A percentile compares a stretch with the other conserved stretches of the same genome.
Evolutionary conservation across 2,888 invertebrate genomes (phyloP).

Genomic region (Lasiommata megera): DNA sequence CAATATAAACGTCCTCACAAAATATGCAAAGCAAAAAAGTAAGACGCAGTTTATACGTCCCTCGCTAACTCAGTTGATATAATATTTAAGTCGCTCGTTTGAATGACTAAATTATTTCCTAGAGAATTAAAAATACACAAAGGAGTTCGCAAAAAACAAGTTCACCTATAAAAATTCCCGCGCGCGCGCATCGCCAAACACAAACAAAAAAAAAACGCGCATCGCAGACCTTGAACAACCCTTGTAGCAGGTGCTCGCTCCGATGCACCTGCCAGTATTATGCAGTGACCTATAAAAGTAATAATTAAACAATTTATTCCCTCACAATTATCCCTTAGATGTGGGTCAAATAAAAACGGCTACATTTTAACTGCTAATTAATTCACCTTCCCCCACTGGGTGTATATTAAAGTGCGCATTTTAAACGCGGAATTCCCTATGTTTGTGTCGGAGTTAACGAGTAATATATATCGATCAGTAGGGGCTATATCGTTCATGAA

Average conservation of each 20-base stretch:
- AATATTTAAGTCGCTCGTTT: neutral
- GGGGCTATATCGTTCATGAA: no score
- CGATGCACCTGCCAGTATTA: slow-evolving; percentile 70
- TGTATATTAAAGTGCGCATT: slow-evolving; percentile 7
- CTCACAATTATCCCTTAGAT: slow-evolving; percentile 69
- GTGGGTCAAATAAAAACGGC: slow-evolving; percentile 73
- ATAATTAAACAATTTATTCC: slow-evolving; percentile 75
- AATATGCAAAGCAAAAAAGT: no score
- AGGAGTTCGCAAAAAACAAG: slow-evolving; percentile 24
- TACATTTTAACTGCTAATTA: slow-evolving; percentile 38
- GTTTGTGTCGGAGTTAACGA: neutral
- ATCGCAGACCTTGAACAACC: slow-evolving; percentile 65
- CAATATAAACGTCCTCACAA: no score
- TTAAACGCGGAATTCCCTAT: slow-evolving; percentile 2
- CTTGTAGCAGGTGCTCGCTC: slow-evolving; percentile 62
- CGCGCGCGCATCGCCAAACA: slow-evolving; percentile 34
- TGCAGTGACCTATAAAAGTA: slow-evolving; percentile 78
- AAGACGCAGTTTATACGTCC: no score
- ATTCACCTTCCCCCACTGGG: slow-evolving; percentile 20
- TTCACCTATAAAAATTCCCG: slow-evolving; percentile 30
- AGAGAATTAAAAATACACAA: slow-evolving; percentile 5
- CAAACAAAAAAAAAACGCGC: slow-evolving; percentile 45
- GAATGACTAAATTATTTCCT: slow-evolving; percentile 1
- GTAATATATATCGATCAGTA: neutral
- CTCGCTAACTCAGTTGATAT: no score